Evolutionary conservation across 2,888 invertebrate genomes (phyloP), one percentile per base, ranked within the genome.

Genomic region (Tenthredo mesomela): DNA sequence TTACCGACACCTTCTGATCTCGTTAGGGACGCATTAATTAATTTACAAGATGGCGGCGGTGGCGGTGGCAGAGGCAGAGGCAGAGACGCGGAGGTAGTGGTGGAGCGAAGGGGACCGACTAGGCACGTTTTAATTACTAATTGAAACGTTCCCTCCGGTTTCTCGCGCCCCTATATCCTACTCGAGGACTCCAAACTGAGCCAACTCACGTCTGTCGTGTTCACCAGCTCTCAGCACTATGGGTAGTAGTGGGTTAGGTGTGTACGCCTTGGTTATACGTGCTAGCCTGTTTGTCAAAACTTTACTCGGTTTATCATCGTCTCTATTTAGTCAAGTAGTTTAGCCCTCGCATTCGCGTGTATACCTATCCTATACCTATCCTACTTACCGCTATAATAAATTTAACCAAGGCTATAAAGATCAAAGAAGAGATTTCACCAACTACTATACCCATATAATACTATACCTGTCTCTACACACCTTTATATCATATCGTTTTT

Each of bases 1-100:
- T 91, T 90, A 89, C 90, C 92, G 90, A 92, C 92, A 91, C 92
- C 92, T 54, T 91, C 91, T 91, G 91, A 92, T 92, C 92, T 92
- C 91, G 91, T 92, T 92, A 92, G 89, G 90, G 89, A 87, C 88
- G 89, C 91, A 90, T 91, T 92, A 91, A 91, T 92, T 92, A 91
- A 92, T 92, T 91, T 91, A 90, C 91, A 92, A 92, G 91, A 92
- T 90, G 91, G 90, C 90, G 88, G 85, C 89, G 88, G 87, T 84
- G 86, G 87, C 84, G 86, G 85, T 85, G 87, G 86, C 84, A 85
- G 86, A 85, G 40, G 67, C 29, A 85, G 86, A 85, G 40, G 75
- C n/a, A 90, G 91, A 89, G 91, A 90, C 89, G 88, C 85, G 87
- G 86, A 84, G 86, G 86, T 86, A n/a, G 77, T n/a, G 91, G 91